Base-by-base conservation (phyloP, 2,113 vertebrate genomes). In the Pygoscelis antarcticus region DNA sequence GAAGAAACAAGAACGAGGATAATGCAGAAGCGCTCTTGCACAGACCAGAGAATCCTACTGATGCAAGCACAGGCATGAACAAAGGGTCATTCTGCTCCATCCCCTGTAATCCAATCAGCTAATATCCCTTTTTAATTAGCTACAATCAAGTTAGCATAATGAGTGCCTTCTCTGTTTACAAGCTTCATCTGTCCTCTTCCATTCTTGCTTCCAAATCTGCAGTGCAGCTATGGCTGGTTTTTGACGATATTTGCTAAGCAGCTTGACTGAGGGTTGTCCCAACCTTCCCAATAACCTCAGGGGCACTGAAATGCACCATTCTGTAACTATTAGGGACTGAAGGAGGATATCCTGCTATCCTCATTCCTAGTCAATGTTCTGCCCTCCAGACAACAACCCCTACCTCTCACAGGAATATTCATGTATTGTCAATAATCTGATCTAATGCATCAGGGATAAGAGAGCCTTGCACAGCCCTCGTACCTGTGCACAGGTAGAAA, bases 51-150 rank as follows among this genome's bases (percentile, higher is more conserved):
- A 86, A 95, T 91, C 93, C 95, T 87, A 97, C 94, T 74, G 93
- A 94, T 91, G 74, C 60, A 89, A 95, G 83, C 77, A 88, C 40
- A 80, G 38, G 89, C 95, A 89, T 27, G 89, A 97, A 97, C 81
- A 97, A 96, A 97, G 95, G 95, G 96, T 97, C 94, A 95, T 96
- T 96, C 93, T 96, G 89, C 87, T 96, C 89, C 94, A 95, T 94
- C 78, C 89, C 61, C 84, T 95, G 94, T 97, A 97, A 97, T 97
- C 97, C 95, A 97, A 97, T 96, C 97, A 97, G 95, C 83, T 94
- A 96, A 94, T 96, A 96, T 93, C 87, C 87, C 89, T 94, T 96
- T 97, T 96, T 97, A 97, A 97, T 97, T 96, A 97, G 87, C 93
- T 96, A 83, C 96, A 97, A 97, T 93, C 89, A 94, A 96, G 91